Percentiles rank a stretch among this genome's conserved stretches.
These are phyloP conservation scores for Coregonus clupeaformis DNA, from an alignment of 2,113 vertebrate species.

Conservation along the genomic window DNA sequence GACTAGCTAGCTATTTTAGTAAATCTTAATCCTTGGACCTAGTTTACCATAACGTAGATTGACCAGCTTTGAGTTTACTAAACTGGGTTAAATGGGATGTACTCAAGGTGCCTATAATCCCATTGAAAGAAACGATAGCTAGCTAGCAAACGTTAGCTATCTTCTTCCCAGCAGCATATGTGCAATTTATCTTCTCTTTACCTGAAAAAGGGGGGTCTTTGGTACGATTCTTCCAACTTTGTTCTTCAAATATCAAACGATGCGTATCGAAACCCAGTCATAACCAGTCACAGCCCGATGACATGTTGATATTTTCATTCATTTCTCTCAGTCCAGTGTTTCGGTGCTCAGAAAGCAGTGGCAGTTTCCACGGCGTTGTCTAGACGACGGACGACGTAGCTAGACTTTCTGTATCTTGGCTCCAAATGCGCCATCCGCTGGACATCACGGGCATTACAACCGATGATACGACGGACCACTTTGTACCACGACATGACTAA, in stretches of 20 bases:
- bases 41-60: too few species aligned
- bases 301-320: conserved; percentile 33
- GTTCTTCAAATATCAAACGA: background rate
- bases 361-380: conserved; percentile 69
- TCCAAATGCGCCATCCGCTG: conserved; percentile 38
- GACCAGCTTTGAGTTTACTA: too few species aligned
- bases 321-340: conserved; percentile 20
- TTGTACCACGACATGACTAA: background rate
- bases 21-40: too few species aligned
- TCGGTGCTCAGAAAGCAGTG: background rate
- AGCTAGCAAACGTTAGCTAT: conserved; percentile 34
- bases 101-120: too few species aligned
- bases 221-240: background rate
- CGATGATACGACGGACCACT: background rate
- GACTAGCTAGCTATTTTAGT: too few species aligned
- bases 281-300: background rate
- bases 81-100: too few species aligned
- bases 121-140: background rate
- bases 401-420: conserved; percentile 2
- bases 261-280: background rate
- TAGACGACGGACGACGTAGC: conserved; percentile 46
- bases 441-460: conserved; percentile 5
- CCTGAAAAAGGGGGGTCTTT: conserved; percentile 33
- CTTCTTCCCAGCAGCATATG: background rate
- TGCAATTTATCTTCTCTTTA: conserved; percentile 24